A percentile compares a stretch with the other conserved stretches of the same genome.
These are phyloP conservation scores for Romanogobio albipinnatus DNA, from an alignment of 2,113 vertebrate genomes.

Conservation along the genomic window DNA sequence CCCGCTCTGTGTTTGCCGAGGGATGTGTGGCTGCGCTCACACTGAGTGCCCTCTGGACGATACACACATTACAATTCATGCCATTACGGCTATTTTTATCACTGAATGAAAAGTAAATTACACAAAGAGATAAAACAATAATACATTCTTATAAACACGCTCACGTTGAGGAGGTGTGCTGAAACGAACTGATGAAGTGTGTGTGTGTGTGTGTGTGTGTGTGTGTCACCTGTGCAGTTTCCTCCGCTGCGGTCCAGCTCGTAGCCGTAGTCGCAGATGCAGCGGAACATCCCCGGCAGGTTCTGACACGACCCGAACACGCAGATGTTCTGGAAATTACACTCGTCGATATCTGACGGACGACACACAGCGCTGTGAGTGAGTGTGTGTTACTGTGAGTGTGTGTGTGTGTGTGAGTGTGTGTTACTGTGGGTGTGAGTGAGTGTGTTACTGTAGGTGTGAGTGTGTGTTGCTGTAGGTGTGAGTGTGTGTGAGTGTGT, in stretches of 20 bases:
- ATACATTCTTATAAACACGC: neutral
- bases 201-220: neutral
- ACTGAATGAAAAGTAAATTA: neutral
- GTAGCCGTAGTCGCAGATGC: slow-evolving; percentile 87
- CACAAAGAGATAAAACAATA: neutral
- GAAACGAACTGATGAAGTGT: neutral
- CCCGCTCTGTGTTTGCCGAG: no score
- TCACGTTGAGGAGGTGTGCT: neutral
- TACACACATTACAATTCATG: no score
- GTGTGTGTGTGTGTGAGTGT: neutral
- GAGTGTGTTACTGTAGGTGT: neutral
- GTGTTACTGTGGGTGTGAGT: neutral
- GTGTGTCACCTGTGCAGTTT: slow-evolving; percentile 87
- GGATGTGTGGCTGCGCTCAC: no score
- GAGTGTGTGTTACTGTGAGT: neutral
- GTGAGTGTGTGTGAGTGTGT: neutral
- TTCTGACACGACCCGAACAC: slow-evolving; percentile 93
- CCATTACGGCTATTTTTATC: neutral
- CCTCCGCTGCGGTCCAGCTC: slow-evolving; percentile 89
- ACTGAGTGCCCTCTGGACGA: no score
- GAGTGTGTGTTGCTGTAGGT: neutral
- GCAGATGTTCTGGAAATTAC: slow-evolving; percentile 92
- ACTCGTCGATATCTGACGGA: slow-evolving; percentile 89
- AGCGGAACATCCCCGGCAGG: slow-evolving; percentile 93
- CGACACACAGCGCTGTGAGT: neutral